Percentiles rank a stretch among this genome's conserved stretches.
Conservation (phyloP, 2,888 invertebrate species). For the Cybosia mesomella region DNA sequence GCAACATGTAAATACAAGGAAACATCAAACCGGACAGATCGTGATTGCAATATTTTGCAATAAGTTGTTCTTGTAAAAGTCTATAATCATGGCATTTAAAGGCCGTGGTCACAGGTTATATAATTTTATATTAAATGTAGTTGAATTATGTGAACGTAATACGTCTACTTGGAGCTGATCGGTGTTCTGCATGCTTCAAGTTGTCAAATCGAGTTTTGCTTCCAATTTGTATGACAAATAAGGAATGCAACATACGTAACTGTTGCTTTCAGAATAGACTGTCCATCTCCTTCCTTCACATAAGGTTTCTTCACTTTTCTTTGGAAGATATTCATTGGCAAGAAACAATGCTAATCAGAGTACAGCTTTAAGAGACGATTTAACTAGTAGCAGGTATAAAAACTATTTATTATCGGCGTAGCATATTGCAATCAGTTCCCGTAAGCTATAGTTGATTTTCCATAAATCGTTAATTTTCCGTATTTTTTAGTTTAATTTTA, state of each 20-base stretch:
- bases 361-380: not conserved
- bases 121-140: slow-evolving; percentile 11
- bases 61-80: slow-evolving; percentile 49
- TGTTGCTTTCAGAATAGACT: not conserved
- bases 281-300: not conserved
- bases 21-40: slow-evolving; percentile 37
- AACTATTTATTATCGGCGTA: not conserved
- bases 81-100: slow-evolving; percentile 58
- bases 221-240: not conserved
- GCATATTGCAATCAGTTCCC: no score
- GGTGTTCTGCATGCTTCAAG: not conserved
- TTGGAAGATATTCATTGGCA: not conserved
- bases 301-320: not conserved
- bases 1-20: slow-evolving; percentile 31
- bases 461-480: not conserved
- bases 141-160: slow-evolving; percentile 3
- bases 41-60: slow-evolving; percentile 55
- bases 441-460: not conserved
- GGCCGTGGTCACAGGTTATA: slow-evolving; percentile 39
- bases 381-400: not conserved
- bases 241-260: no score
- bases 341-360: not conserved
- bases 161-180: not conserved
- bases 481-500: not conserved
- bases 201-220: not conserved